Evolutionary conservation across 92 coral and sea anemone species (phyloP).

Genomic region (Siderastrea radians): DNA sequence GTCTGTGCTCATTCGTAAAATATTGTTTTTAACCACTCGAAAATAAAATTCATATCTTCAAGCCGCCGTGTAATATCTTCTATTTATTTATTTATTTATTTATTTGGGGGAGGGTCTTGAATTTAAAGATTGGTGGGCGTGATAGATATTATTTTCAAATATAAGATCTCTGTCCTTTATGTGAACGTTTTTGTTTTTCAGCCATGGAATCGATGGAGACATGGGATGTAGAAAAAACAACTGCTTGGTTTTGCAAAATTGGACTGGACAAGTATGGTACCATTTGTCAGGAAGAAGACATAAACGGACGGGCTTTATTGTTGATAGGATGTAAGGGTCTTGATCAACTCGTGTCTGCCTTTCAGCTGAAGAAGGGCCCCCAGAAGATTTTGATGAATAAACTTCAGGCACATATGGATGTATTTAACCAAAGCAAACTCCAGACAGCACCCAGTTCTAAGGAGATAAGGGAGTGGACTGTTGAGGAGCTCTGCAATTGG

Average conservation of each 20-base stretch:
- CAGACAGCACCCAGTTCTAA: background rate
- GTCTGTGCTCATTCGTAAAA: too few relatives aligned
- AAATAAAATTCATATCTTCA: too few relatives aligned
- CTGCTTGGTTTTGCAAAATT: background rate
- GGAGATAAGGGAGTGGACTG: background rate
- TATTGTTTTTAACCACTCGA: too few relatives aligned
- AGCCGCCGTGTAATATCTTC: too few relatives aligned
- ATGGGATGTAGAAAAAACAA: background rate
- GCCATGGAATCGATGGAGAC: background rate
- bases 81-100: too few relatives aligned
- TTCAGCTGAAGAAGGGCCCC: slow-evolving; percentile 15
- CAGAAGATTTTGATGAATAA: background rate
- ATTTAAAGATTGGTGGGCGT: too few relatives aligned
- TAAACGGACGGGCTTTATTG: background rate
- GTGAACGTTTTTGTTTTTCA: background rate
- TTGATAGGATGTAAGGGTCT: background rate
- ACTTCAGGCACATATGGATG: background rate
- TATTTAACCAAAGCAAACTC: background rate
- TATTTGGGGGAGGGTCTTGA: too few relatives aligned
- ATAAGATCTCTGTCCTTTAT: too few relatives aligned
- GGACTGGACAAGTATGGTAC: background rate
- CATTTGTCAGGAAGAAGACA: background rate
- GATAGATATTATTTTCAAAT: too few relatives aligned
- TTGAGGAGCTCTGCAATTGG: slow-evolving; percentile 24
- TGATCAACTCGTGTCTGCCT: background rate